Percentiles rank a stretch among this genome's conserved stretches.
Evolutionary conservation across 2,888 invertebrate genomes (phyloP).

Genomic region (Autographa gamma): DNA sequence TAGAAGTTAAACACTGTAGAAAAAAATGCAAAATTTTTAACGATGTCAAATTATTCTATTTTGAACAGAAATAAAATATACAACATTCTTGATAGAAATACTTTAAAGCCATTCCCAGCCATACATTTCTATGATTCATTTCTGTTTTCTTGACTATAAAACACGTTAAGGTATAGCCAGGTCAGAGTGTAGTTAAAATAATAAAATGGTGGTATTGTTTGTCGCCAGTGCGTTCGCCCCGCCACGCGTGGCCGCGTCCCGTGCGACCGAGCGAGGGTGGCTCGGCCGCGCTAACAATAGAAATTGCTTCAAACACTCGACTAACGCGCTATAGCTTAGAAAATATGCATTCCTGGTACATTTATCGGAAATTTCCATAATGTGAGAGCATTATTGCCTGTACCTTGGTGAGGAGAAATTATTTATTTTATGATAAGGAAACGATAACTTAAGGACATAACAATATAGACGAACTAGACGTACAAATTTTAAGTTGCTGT

Average conservation of each 20-base stretch:
- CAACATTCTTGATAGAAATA: neutral
- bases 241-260: slow-evolving; percentile 70
- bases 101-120: neutral
- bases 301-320: slow-evolving; percentile 42
- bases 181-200: slow-evolving; percentile 62
- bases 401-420: slow-evolving; percentile 6
- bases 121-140: neutral
- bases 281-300: slow-evolving; percentile 44
- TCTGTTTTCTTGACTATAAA: slow-evolving; percentile 14
- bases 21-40: no score
- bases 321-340: slow-evolving; percentile 40
- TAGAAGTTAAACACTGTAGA: no score
- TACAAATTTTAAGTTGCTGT: no score
- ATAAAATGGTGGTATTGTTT: slow-evolving; percentile 70
- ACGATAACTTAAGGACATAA: neutral
- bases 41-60: no score
- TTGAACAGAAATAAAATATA: no score
- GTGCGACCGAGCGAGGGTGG: slow-evolving; percentile 59
- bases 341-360: slow-evolving; percentile 42
- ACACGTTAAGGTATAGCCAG: slow-evolving; percentile 22
- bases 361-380: slow-evolving; percentile 36
- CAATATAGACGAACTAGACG: no score
- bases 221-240: slow-evolving; percentile 71
- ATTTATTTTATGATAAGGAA: neutral
- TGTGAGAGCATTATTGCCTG: slow-evolving; percentile 17